Evolutionary conservation across 2,113 vertebrate genomes (phyloP), one percentile per base, ranked within the genome.

Genomic region (Origma solitaria): DNA sequence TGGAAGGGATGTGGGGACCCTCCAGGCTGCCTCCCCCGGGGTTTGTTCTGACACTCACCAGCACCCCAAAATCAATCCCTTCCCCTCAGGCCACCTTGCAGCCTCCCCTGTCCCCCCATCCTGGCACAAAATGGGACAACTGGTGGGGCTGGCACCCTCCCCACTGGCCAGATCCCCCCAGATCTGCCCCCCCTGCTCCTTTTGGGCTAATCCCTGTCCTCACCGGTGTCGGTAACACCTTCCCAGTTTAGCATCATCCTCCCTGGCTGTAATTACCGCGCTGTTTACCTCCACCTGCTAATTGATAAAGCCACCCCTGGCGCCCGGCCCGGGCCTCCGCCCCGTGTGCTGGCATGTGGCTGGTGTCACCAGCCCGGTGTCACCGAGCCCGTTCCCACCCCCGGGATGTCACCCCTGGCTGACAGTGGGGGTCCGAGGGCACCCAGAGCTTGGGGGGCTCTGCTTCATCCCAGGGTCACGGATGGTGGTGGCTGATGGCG

Each of bases 231-330:
- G 77, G 88, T 82, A 47, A 93, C 93, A 92, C 94, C 95, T 95
- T 95, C 97, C 95, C 94, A 88, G 93, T 96, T 96, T 96, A 96
- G 96, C 88, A 96, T 95, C 95, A 92, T 96, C 95, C 91, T 95
- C 83, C 91, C 95, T 13, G 84, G 24, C 80, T 75, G 90, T 93
- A 96, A 97, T 97, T 96, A 96, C 92, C 15, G 35, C 0, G 38
- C 90, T 93, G 91, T 95, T 93, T 95, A 96, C 95, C 96, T 97
- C 92, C 95, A 85, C 93, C 90, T 96, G 95, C 88, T 97, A 95
- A 96, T 95, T 93, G 90, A 91, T 96, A 95, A 96, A 96, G 91
- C 96, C 95, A 91, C 15, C 71, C 91, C 68, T 95, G 88, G 88
- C 88, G 2, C 73, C 60, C 7, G 5, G 45, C 97, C 96, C 64